phyloP scores from a whole-genome alignment of 2,797 vertebrate genomes.

The Anguilla anguilla region DNA sequence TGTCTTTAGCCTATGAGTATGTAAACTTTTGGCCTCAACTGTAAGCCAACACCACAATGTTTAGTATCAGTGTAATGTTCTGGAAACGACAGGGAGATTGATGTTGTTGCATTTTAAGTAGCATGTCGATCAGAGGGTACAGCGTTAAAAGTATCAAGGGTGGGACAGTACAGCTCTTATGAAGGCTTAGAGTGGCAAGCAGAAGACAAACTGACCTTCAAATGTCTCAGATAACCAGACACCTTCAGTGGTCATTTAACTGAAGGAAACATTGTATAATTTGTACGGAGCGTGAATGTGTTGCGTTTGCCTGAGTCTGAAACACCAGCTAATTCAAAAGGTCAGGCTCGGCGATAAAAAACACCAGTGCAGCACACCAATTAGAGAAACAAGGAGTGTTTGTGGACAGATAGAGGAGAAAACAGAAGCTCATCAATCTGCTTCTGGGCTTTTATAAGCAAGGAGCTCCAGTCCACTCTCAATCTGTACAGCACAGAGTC shows the following conservation, averaged over 20 bases:
- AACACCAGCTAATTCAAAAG: conserved; percentile 51
- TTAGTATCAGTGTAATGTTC: background rate
- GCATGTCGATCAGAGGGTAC: background rate
- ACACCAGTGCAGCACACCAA: conserved; percentile 49
- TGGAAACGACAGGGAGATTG: background rate
- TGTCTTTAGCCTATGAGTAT: too few species aligned
- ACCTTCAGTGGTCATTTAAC: too few species aligned
- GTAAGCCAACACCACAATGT: background rate
- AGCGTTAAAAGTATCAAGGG: background rate
- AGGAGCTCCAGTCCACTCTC: conserved; percentile 16
- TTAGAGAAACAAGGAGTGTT: conserved; percentile 45
- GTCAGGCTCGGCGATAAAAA: conserved; percentile 57
- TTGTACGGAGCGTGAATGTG: background rate
- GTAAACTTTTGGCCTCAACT: too few species aligned
- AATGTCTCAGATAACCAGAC: too few species aligned
- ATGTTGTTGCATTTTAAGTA: background rate
- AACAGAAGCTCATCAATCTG: conserved; percentile 11
- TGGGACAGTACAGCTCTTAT: background rate
- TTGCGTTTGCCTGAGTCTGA: conserved; percentile 22
- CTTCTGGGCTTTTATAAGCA: conserved; percentile 37
- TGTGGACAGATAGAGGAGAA: conserved; percentile 42
- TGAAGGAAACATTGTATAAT: background rate
- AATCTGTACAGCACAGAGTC: background rate
- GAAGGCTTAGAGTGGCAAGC: too few species aligned
- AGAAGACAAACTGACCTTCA: too few species aligned